Evolutionary conservation across 2,888 invertebrate species (phyloP), one percentile per base, ranked within the genome.

Genomic region (Cheilosia impressa): DNA sequence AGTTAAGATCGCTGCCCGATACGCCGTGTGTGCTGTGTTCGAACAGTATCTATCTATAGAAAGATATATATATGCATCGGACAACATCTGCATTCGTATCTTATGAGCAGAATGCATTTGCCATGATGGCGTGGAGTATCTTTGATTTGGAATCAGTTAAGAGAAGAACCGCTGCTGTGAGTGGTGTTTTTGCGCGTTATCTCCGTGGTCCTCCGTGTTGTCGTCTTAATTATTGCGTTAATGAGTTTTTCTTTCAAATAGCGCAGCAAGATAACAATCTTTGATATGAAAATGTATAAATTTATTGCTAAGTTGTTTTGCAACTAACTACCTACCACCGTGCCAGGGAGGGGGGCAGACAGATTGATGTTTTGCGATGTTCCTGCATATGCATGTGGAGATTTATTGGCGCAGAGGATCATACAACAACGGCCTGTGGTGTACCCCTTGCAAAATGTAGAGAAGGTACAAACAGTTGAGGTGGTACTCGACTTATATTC

Each of bases 201-300:
- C 90, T 90, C 89, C 89, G 45, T 50, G 73, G 68, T 79, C 79
- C 90, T 89, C 90, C 90, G 91, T 90, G 90, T 90, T 90, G 90
- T 90, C 90, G 90, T 90, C 90, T 90, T 90, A 90, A 90, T 90
- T 90, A 90, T 90, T 90, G 91, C 90, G 91, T 90, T 90, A 90
- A 90, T 90, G 91, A 90, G 90, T 90, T 90, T 90, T 90, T 89
- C 88, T 89, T 90, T 90, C 89, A 88, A 83, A 79, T 83, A 79
- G 78, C 66, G 62, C 63, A 62, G 66, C 55, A 50, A 63, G 83
- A 83, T 83, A 83, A 79, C 66, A 63, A 83, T 83, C 83, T 78
- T 68, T 63, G 83, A 83, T 83, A 83, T 83, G 78, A 83, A 83
- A 83, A 68, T 83, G 79, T 83, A 73, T 57, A 79, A 79, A 83